Evolutionary conservation across 2,797 vertebrate species (phyloP).

Genomic region (Pangasius macronema): DNA sequence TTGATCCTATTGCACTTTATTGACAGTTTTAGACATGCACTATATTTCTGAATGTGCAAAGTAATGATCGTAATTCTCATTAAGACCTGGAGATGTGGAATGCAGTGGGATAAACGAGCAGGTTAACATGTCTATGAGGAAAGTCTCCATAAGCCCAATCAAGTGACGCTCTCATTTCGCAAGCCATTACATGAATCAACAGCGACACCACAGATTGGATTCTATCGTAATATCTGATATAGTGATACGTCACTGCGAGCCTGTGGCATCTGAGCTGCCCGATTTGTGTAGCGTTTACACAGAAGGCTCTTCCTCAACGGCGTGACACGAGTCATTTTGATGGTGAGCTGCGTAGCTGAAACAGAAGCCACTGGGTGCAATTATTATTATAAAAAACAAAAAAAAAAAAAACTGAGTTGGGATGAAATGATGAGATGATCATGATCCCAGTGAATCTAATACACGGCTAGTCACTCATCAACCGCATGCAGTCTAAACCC

Average conservation of each 20-base stretch:
- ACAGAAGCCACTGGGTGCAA: not conserved
- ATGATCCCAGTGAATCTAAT: conserved; percentile 3
- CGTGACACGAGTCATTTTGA: not conserved
- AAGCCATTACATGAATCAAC: not conserved
- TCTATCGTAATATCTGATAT: not conserved
- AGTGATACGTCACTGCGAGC: too few species aligned
- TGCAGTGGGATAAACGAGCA: rapidly evolving
- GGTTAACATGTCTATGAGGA: not conserved
- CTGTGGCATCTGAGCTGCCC: not conserved
- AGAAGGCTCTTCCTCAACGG: not conserved
- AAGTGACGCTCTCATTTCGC: not conserved
- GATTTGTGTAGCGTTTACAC: not conserved
- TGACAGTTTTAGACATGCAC: not conserved
- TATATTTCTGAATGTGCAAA: not conserved
- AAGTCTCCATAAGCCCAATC: not conserved
- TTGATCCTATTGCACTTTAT: too few species aligned
- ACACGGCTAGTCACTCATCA: conserved; percentile 20
- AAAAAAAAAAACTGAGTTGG: not conserved
- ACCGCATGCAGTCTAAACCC: conserved; percentile 38
- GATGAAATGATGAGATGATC: conserved; percentile 19
- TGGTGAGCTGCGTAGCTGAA: not conserved
- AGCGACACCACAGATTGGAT: not conserved
- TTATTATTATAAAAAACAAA: not conserved
- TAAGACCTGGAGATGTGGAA: not conserved
- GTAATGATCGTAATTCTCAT: not conserved